phyloP scores from a whole-genome alignment of 2,113 vertebrate species.

The Scophthalmus maximus region DNA sequence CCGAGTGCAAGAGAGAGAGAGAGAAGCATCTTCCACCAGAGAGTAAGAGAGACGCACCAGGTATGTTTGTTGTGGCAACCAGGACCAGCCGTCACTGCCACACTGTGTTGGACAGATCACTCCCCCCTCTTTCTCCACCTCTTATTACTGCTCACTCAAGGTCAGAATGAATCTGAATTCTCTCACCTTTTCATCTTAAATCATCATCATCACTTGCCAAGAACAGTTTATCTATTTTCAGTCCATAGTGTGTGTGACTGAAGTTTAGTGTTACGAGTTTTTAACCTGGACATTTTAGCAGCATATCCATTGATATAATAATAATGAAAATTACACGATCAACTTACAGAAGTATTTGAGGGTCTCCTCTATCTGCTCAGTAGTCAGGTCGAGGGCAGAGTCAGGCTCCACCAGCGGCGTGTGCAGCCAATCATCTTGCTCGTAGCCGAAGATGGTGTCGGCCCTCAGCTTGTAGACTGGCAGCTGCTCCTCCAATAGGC shows the following conservation, averaged over 20 bases:
- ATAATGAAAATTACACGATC: neutral
- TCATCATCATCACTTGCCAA: neutral
- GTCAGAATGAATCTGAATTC: slow-evolving; percentile 8
- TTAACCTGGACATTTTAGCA: neutral
- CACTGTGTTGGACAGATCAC: slow-evolving; percentile 5
- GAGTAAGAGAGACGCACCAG: neutral
- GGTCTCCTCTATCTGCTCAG: slow-evolving; percentile 97
- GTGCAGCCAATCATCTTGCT: slow-evolving; percentile 98
- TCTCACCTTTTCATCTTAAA: neutral
- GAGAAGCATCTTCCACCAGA: slow-evolving; percentile 9
- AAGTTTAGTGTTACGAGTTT: neutral
- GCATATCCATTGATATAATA: neutral
- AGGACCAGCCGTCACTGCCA: slow-evolving; percentile 22
- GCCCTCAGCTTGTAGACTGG: slow-evolving; percentile 98
- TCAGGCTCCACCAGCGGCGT: slow-evolving; percentile 94
- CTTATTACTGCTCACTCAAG: slow-evolving; percentile 2
- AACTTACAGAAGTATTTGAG: slow-evolving; percentile 98
- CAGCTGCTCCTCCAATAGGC: slow-evolving; percentile 96
- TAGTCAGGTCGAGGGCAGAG: slow-evolving; percentile 90
- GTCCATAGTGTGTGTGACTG: neutral
- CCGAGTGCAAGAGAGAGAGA: slow-evolving; percentile 2
- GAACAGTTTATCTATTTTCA: neutral
- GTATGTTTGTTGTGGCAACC: slow-evolving; percentile 73
- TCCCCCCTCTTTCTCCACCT: neutral
- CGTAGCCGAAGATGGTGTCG: slow-evolving; percentile 96